A percentile compares a stretch with the other conserved stretches of the same genome.
Conservation (phyloP, 2,113 vertebrate genomes). For the Tachycineta bicolor region DNA sequence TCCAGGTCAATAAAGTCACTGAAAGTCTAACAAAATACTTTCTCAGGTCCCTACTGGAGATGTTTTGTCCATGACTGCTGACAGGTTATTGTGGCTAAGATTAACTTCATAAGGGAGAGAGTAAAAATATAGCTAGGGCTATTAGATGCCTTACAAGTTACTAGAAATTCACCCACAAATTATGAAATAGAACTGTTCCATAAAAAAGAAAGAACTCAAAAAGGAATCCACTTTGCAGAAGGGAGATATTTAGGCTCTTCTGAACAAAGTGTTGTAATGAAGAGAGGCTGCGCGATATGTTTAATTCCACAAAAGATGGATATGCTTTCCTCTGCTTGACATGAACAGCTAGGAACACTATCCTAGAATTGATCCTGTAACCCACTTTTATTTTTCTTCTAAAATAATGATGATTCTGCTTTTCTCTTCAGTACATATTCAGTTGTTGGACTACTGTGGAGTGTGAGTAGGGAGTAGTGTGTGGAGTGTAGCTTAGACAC, state of each 20-base stretch:
- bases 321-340: background rate
- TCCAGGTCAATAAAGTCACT: background rate
- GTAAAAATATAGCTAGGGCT: background rate
- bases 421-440: background rate
- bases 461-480: background rate
- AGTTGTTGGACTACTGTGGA: background rate
- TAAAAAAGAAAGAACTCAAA: background rate
- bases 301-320: background rate
- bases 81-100: background rate
- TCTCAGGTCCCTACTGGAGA: background rate
- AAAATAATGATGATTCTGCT: background rate
- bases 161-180: background rate
- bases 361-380: background rate
- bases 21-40: background rate
- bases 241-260: background rate
- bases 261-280: background rate
- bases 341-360: background rate
- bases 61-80: background rate
- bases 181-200: background rate
- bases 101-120: background rate
- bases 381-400: background rate
- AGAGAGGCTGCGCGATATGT: background rate
- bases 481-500: too few relatives aligned
- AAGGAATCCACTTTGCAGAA: background rate
- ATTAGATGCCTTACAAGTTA: background rate